phyloP scores from a whole-genome alignment of 2,113 vertebrate genomes.

The Enhydra lutris region DNA sequence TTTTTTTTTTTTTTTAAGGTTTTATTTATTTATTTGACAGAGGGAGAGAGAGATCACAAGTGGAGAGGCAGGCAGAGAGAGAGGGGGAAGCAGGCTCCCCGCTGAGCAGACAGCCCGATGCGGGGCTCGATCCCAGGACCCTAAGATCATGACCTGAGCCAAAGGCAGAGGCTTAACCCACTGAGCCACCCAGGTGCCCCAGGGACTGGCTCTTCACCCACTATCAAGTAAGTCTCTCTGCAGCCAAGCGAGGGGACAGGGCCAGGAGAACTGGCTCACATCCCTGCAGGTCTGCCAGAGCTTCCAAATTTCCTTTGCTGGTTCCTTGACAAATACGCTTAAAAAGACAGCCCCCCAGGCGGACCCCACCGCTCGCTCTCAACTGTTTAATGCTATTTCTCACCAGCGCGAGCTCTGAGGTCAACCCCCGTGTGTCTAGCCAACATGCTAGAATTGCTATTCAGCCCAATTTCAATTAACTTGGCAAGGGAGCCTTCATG shows the following conservation, averaged over 20 bases:
- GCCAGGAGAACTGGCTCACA: background rate
- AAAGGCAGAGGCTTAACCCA: too few relatives aligned
- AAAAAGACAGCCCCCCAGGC: background rate
- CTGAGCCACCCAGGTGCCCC: too few relatives aligned
- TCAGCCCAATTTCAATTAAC: constrained; percentile 8
- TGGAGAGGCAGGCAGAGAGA: too few relatives aligned
- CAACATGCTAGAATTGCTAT: background rate
- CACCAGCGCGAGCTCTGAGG: background rate
- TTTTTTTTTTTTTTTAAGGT: too few relatives aligned
- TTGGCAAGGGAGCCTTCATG: constrained; percentile 32
- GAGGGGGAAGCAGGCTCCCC: too few relatives aligned
- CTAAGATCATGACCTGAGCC: too few relatives aligned
- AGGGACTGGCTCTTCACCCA: background rate
- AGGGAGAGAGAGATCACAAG: too few relatives aligned
- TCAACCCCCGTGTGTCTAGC: background rate
- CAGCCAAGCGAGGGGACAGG: background rate
- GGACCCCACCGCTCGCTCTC: background rate
- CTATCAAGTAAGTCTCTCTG: background rate
- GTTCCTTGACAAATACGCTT: background rate
- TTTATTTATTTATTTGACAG: too few relatives aligned
- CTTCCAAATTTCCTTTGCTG: background rate
- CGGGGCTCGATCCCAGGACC: too few relatives aligned
- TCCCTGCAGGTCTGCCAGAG: background rate
- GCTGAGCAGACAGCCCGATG: too few relatives aligned
- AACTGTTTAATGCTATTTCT: background rate